Percentiles rank a stretch among this genome's conserved stretches.
Evolutionary conservation across 2,888 invertebrate species (phyloP).

Genomic region (Chirona hameri): DNA sequence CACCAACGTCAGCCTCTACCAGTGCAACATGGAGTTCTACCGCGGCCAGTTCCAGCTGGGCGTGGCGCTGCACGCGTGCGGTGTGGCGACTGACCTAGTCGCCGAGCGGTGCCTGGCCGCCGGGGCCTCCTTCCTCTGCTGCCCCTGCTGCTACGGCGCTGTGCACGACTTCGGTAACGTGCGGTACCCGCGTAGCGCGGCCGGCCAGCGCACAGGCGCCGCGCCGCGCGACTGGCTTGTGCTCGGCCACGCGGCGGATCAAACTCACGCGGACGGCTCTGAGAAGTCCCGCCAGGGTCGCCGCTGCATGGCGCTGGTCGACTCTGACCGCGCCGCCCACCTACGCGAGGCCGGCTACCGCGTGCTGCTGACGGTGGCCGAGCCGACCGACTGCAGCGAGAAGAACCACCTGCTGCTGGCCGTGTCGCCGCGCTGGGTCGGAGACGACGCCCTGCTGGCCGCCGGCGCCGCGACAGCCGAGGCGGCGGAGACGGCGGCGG

Average conservation of each 20-base stretch:
- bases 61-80: slow-evolving; percentile 87
- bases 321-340: slow-evolving; percentile 73
- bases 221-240: slow-evolving; percentile 63
- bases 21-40: slow-evolving; percentile 89
- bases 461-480: not conserved
- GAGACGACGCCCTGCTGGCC: not conserved
- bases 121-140: slow-evolving; percentile 77
- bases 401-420: slow-evolving; percentile 86
- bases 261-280: slow-evolving; percentile 72
- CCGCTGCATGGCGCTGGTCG: slow-evolving; percentile 81
- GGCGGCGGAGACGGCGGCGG: too few relatives aligned
- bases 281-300: slow-evolving; percentile 70
- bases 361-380: slow-evolving; percentile 69
- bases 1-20: slow-evolving; percentile 69
- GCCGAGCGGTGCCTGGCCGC: slow-evolving; percentile 73
- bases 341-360: slow-evolving; percentile 72
- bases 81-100: slow-evolving; percentile 89
- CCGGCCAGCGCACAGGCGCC: slow-evolving; percentile 41
- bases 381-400: slow-evolving; percentile 79
- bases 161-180: slow-evolving; percentile 75
- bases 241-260: slow-evolving; percentile 87
- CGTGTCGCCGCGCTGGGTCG: slow-evolving; percentile 44
- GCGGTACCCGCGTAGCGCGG: slow-evolving; percentile 71
- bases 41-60: slow-evolving; percentile 73
- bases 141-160: slow-evolving; percentile 92